phyloP scores from a whole-genome alignment of 1,140 invertebrate genomes.

The Asobara japonica region DNA sequence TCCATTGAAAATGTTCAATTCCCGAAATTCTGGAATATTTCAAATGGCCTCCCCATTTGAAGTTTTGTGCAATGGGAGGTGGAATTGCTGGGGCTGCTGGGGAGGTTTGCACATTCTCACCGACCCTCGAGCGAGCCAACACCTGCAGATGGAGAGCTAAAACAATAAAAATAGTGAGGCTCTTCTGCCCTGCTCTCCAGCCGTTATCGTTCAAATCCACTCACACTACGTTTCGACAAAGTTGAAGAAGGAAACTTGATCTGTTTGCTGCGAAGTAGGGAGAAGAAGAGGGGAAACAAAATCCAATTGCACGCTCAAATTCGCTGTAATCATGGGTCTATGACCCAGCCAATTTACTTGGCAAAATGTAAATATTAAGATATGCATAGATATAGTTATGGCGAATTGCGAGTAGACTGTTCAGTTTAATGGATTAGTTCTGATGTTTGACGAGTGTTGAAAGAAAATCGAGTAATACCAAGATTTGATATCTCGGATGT shows the following conservation, averaged over 20 bases:
- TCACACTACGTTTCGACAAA: background rate
- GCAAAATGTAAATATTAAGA: too few relatives aligned
- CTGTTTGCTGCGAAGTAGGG: background rate
- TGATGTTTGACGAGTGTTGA: too few relatives aligned
- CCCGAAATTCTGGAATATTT: background rate
- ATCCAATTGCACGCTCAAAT: too few relatives aligned
- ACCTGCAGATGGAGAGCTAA: background rate
- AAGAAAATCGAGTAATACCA: too few relatives aligned
- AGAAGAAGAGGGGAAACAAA: too few relatives aligned
- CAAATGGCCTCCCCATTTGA: background rate
- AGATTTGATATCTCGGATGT: too few relatives aligned
- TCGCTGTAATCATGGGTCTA: too few relatives aligned
- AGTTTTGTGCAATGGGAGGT: background rate
- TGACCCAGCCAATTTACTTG: too few relatives aligned
- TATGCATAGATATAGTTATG: too few relatives aligned
- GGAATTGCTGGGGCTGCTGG: background rate
- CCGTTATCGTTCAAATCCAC: conserved; percentile 3
- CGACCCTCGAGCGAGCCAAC: background rate
- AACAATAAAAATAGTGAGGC: background rate
- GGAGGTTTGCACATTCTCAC: background rate
- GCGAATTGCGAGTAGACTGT: too few relatives aligned
- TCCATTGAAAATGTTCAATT: background rate
- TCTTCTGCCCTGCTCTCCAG: background rate
- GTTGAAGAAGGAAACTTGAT: background rate
- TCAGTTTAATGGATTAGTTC: too few relatives aligned